A percentile compares a stretch with the other conserved stretches of the same genome.
Conservation (phyloP, 1,140 invertebrate genomes). For the Macrosteles quadrilineatus region DNA sequence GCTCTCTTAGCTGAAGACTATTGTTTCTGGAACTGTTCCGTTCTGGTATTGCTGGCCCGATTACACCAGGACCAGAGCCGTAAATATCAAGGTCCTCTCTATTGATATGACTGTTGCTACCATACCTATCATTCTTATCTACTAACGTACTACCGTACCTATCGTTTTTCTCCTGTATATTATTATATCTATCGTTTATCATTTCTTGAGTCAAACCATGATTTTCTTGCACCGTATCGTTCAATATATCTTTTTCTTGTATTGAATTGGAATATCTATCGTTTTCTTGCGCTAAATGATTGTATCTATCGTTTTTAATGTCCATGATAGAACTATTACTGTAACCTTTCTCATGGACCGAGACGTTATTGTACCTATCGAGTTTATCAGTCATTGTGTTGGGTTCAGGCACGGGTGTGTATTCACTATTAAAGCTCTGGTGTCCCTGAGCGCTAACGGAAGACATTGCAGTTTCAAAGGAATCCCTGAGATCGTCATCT, state of each 20-base stretch:
- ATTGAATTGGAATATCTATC: neutral
- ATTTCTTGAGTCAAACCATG: neutral
- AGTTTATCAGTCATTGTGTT: neutral
- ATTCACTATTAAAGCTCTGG: conserved; percentile 23
- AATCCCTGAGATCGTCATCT: conserved; percentile 59
- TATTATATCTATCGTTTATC: conserved; percentile 10
- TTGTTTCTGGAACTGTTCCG: conserved; percentile 12
- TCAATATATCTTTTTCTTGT: neutral
- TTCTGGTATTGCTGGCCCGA: conserved; percentile 5
- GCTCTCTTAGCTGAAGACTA: neutral
- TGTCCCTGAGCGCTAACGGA: conserved; percentile 50
- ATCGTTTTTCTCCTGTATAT: conserved; percentile 9
- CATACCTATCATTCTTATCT: conserved; percentile 6
- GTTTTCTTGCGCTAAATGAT: neutral
- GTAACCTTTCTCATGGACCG: neutral
- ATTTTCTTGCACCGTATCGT: neutral
- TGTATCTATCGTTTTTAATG: conserved; percentile 19
- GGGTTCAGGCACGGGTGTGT: conserved; percentile 9
- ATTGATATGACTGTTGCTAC: conserved; percentile 12
- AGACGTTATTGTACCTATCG: neutral
- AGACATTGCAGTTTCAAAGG: conserved; percentile 61
- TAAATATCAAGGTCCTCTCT: neutral
- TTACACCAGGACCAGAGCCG: neutral
- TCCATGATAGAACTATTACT: conserved; percentile 2
- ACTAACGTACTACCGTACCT: neutral